A percentile compares a stretch with the other conserved stretches of the same genome.
phyloP scores from a whole-genome alignment of 2,797 vertebrate species.

The Babyrousa celebensis region DNA sequence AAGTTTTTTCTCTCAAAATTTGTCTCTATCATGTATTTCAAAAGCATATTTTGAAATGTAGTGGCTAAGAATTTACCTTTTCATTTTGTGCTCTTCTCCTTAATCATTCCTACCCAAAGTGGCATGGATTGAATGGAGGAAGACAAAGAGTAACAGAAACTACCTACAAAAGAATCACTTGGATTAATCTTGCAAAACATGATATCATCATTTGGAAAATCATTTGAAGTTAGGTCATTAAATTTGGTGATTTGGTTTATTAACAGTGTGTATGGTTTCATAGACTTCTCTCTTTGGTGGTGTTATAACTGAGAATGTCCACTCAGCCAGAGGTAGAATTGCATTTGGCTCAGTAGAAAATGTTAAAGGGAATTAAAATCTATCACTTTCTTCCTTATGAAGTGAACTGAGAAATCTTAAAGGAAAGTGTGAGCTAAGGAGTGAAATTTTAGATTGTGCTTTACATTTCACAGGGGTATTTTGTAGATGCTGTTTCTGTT shows the following conservation, averaged over 20 bases:
- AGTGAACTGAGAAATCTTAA: slow-evolving; percentile 10
- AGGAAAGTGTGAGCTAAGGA: slow-evolving; percentile 2
- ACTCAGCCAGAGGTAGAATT: background rate
- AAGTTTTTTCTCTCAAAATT: slow-evolving; percentile 3
- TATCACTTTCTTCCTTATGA: background rate
- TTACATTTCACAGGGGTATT: background rate
- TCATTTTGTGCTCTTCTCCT: background rate
- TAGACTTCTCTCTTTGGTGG: background rate
- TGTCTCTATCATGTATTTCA: slow-evolving; percentile 7
- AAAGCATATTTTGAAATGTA: slow-evolving; percentile 36
- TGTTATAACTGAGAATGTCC: background rate
- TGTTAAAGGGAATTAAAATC: slow-evolving; percentile 21
- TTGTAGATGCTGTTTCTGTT: slow-evolving; percentile 46
- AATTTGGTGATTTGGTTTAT: background rate
- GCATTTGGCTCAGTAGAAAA: background rate
- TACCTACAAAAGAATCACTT: slow-evolving; percentile 26
- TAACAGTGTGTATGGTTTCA: background rate
- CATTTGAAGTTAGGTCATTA: background rate
- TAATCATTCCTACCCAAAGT: background rate
- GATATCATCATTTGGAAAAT: background rate
- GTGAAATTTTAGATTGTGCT: slow-evolving; percentile 20
- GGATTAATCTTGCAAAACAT: slow-evolving; percentile 46
- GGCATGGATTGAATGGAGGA: background rate
- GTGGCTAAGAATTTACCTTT: background rate
- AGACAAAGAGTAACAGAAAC: slow-evolving; percentile 45